These are phyloP conservation scores for Lepus oiostolus DNA, from an alignment of 2,797 vertebrate genomes.

Conservation along the genomic window DNA sequence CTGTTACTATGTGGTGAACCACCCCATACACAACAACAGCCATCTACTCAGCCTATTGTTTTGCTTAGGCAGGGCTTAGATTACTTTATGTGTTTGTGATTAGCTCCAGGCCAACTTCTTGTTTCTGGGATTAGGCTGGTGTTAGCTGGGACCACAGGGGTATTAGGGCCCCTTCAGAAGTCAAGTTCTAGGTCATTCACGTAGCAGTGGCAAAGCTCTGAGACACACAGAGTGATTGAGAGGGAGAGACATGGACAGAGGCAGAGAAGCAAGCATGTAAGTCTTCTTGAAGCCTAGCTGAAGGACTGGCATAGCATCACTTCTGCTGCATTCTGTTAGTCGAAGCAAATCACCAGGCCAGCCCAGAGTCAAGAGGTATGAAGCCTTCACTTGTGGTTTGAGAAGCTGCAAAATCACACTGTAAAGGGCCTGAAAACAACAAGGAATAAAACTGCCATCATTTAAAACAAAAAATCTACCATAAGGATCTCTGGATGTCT, in stretches of 20 bases:
- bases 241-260: background rate
- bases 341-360: constrained; percentile 10
- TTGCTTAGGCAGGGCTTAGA: background rate
- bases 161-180: background rate
- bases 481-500: background rate
- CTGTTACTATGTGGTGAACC: background rate
- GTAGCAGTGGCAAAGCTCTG: background rate
- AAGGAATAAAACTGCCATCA: background rate
- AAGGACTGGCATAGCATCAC: background rate
- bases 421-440: background rate
- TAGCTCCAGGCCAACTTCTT: background rate
- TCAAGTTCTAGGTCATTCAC: constrained; percentile 7
- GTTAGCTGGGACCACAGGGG: background rate
- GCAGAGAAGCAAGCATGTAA: background rate
- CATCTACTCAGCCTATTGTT: background rate
- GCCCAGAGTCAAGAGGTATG: background rate
- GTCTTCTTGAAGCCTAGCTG: background rate
- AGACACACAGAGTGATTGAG: background rate
- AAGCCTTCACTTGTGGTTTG: background rate
- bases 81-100: constrained; percentile 22
- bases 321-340: background rate
- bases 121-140: background rate
- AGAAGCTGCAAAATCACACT: background rate
- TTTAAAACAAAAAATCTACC: background rate
- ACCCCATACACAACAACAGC: background rate